phyloP scores from a whole-genome alignment of 2,888 invertebrate genomes.

The Helobdella robusta region DNA sequence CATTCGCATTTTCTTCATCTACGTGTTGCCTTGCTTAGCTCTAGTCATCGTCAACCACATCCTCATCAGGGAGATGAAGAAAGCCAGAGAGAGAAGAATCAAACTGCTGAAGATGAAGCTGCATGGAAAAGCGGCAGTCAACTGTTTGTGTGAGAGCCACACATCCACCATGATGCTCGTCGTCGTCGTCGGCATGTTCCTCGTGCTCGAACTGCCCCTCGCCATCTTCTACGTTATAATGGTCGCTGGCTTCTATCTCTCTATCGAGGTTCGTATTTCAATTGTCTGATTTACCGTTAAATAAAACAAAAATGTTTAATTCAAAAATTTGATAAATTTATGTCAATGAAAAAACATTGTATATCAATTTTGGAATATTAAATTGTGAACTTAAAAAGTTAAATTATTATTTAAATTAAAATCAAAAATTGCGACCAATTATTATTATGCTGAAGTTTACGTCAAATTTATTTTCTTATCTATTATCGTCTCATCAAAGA shows the following conservation, averaged over 20 bases:
- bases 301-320: no score
- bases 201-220: slow-evolving; percentile 52
- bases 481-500: no score
- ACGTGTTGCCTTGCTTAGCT: slow-evolving; percentile 71
- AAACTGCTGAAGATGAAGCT: slow-evolving; percentile 63
- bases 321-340: no score
- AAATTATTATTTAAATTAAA: no score
- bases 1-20: slow-evolving; percentile 24
- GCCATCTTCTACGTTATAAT: slow-evolving; percentile 58
- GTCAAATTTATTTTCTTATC: no score
- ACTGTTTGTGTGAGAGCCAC: slow-evolving; percentile 42
- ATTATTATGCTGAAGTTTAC: no score
- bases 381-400: no score
- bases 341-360: no score
- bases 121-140: background rate
- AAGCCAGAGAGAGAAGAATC: slow-evolving; percentile 69
- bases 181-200: slow-evolving; percentile 48
- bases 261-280: slow-evolving; percentile 2
- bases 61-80: slow-evolving; percentile 76
- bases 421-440: no score
- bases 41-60: slow-evolving; percentile 27
- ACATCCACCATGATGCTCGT: slow-evolving; percentile 40
- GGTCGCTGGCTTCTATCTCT: slow-evolving; percentile 56
- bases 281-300: no score
- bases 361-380: no score